Percentiles rank a stretch among this genome's conserved stretches.
These are phyloP conservation scores for Lasioglossum malachurum DNA, from an alignment of 2,888 invertebrate genomes.

Conservation along the genomic window DNA sequence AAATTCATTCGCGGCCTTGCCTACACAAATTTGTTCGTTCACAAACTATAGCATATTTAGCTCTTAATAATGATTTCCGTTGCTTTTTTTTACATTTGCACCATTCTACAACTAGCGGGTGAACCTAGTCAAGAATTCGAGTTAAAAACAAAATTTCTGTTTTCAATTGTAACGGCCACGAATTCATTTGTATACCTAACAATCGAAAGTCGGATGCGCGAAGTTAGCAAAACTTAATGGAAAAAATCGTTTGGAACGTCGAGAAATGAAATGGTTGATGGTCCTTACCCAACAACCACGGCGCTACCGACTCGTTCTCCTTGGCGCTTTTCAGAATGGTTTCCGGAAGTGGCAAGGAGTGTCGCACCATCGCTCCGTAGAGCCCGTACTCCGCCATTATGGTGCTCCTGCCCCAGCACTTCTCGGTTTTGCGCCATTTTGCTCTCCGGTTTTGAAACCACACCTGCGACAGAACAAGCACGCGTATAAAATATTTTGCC, in stretches of 20 bases:
- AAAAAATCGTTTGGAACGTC: not conserved
- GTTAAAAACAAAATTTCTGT: not conserved
- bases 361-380: slow-evolving; percentile 99
- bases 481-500: not conserved
- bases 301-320: slow-evolving; percentile 98
- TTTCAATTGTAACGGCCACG: not conserved
- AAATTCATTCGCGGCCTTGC: not conserved
- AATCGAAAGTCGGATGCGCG: not conserved
- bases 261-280: slow-evolving; percentile 15
- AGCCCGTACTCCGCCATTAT: slow-evolving; percentile 99
- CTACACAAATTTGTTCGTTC: not conserved
- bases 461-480: slow-evolving; percentile 89
- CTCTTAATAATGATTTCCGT: not conserved
- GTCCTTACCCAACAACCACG: slow-evolving; percentile 98
- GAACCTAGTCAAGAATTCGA: not conserved
- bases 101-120: not conserved
- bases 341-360: slow-evolving; percentile 98
- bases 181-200: not conserved
- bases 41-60: not conserved
- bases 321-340: slow-evolving; percentile 99
- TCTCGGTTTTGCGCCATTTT: slow-evolving; percentile 99
- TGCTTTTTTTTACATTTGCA: not conserved
- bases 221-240: slow-evolving; percentile 50
- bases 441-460: slow-evolving; percentile 99
- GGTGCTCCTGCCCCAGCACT: slow-evolving; percentile 99